These are phyloP conservation scores for Jordanella pulchra DNA, from an alignment of 2,797 vertebrate genomes.

Conservation along the genomic window DNA sequence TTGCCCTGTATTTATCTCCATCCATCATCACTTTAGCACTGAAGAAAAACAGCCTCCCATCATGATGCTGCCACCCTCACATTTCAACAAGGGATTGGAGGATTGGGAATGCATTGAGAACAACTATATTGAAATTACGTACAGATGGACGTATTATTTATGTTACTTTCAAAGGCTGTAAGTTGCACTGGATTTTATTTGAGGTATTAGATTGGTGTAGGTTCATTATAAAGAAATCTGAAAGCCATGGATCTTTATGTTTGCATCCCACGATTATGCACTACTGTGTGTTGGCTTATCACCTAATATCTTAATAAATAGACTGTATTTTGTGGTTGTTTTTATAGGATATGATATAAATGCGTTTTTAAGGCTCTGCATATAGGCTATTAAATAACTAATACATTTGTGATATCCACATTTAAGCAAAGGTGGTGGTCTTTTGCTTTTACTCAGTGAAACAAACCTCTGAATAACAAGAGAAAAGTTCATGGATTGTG, in stretches of 20 bases:
- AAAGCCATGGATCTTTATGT: not conserved
- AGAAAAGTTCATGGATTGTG: conserved; percentile 35
- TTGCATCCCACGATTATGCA: not conserved
- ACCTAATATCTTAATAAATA: not conserved
- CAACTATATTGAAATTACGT: not conserved
- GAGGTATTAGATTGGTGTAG: not conserved
- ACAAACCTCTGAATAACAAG: not conserved
- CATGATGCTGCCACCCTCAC: not conserved
- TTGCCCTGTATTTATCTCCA: not conserved
- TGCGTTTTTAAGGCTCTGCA: not conserved
- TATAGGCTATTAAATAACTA: not conserved
- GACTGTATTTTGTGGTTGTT: not conserved
- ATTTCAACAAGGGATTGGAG: not conserved
- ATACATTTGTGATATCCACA: not conserved
- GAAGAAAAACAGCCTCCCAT: not conserved
- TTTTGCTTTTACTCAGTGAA: not conserved
- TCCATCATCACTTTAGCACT: not conserved
- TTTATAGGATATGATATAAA: not conserved
- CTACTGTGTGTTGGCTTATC: not conserved
- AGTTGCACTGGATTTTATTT: not conserved
- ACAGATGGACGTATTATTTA: not conserved
- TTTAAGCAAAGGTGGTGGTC: not conserved
- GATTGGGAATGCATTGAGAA: not conserved
- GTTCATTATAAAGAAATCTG: not conserved
- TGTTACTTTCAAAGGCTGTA: not conserved